phyloP scores from a whole-genome alignment of 2,113 vertebrate species.

The Oreocharis arfaki region DNA sequence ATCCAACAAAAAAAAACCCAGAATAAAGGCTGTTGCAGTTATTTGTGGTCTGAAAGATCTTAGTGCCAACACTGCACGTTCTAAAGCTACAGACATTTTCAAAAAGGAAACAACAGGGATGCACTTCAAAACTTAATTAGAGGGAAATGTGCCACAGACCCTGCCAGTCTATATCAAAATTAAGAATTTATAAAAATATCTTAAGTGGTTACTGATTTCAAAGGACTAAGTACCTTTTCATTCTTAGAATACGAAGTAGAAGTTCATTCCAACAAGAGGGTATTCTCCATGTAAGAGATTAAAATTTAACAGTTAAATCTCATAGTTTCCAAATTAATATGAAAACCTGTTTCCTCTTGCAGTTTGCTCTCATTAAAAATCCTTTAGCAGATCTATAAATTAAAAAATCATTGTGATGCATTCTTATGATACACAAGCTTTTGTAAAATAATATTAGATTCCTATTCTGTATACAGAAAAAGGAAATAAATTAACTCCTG shows the following conservation, averaged over 20 bases:
- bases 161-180: not conserved
- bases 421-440: not conserved
- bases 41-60: not conserved
- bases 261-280: not conserved
- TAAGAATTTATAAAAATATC: not conserved
- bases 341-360: not conserved
- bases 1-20: not conserved
- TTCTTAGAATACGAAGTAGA: not conserved
- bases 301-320: not conserved
- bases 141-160: not conserved
- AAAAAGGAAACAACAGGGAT: not conserved
- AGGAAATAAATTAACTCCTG: slow-evolving; percentile 22
- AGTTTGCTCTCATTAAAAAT: slow-evolving; percentile 9
- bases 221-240: not conserved
- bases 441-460: not conserved
- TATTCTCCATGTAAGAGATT: not conserved
- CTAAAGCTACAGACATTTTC: not conserved
- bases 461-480: not conserved
- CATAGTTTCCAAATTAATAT: not conserved
- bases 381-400: not conserved
- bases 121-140: not conserved
- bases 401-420: not conserved
- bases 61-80: not conserved
- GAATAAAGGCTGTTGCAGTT: not conserved
- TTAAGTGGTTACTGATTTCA: not conserved